Evolutionary conservation across 2,888 invertebrate species (phyloP), one percentile per base, ranked within the genome.

Genomic region (Drosophila testacea): DNA sequence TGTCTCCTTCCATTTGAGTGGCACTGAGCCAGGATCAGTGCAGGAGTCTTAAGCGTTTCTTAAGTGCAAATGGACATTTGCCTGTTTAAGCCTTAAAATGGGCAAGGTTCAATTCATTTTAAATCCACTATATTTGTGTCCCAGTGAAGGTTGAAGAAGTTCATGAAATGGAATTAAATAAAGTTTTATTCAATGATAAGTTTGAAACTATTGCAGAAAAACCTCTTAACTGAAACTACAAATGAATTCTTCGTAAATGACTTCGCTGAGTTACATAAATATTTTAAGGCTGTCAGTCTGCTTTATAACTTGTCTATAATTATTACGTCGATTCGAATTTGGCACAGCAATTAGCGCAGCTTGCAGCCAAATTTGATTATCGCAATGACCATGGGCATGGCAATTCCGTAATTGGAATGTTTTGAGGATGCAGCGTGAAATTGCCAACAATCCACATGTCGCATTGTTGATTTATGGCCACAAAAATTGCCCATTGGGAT

Each of bases 391-490:
- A 44, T 32, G 41, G 44, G 10, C 30, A 34, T 41, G 57, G 10
- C 11, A 16, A 51, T 7, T 46, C 28, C n/a, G 41, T 81, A 81
- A 83, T 87, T 83, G 84, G 69, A 81, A 67, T 81, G 84, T 61
- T 75, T 73, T 73, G 75, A 28, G 87, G 81, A 57, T 50, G 57
- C 72, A 66, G 44, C 61, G 55, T 63, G 54, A 54, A 83, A 69
- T 66, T 70, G 47, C 52, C 57, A 62, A 66, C 69, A 66, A 56
- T 66, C 63, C 69, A 67, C 69, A 74, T 87, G 82, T 81, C 72
- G 88, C 72, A 69, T 83, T 83, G 78, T 74, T 81, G 81, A 83
- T 77, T 74, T 70, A 81, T 64, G 67, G 48, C 54, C 65, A 59
- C 54, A 64, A 46, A 32, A 10, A 9, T 6, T 10, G 11, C 39